A percentile compares a stretch with the other conserved stretches of the same genome.
These are phyloP conservation scores for Oligia strigilis DNA, from an alignment of 2,888 invertebrate genomes.

Conservation along the genomic window DNA sequence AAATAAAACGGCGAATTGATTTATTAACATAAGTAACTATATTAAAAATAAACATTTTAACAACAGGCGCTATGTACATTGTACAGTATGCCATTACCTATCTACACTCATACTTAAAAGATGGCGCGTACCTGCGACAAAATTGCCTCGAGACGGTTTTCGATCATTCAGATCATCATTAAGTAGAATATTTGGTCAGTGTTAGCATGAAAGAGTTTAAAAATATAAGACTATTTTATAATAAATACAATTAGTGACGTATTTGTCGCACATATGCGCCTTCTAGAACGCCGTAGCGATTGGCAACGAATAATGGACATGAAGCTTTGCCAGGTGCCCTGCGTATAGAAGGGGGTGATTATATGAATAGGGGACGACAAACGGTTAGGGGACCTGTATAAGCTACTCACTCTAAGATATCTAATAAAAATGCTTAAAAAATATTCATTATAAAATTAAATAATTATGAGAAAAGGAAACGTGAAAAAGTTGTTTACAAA, in stretches of 20 bases:
- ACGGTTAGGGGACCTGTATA: conserved; percentile 30
- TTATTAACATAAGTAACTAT: conserved; percentile 88
- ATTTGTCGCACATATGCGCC: conserved; percentile 53
- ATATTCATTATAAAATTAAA: conserved; percentile 27
- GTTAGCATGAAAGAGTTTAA: conserved; percentile 38
- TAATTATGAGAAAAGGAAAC: background rate
- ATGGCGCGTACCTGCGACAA: conserved; percentile 54
- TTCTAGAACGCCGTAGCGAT: conserved; percentile 51
- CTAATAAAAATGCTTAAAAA: conserved; percentile 6
- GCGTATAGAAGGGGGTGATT: conserved; percentile 21
- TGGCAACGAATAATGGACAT: conserved; percentile 63
- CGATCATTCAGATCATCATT: conserved; percentile 52
- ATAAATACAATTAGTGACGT: conserved; percentile 41
- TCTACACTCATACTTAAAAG: conserved; percentile 82
- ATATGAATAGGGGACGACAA: conserved; percentile 30
- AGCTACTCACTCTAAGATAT: conserved; percentile 55
- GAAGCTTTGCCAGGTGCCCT: conserved; percentile 54
- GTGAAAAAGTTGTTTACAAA: background rate
- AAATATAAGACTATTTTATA: conserved; percentile 49
- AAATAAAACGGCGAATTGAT: conserved; percentile 84
- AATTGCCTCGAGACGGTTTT: conserved; percentile 29
- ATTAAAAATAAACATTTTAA: conserved; percentile 90
- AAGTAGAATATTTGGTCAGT: conserved; percentile 60
- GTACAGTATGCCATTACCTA: conserved; percentile 84
- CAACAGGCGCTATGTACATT: conserved; percentile 85